Evolutionary conservation across 2,797 vertebrate species (phyloP), one percentile per base, ranked within the genome.

Genomic region (Pseudotriccus pelzelni): DNA sequence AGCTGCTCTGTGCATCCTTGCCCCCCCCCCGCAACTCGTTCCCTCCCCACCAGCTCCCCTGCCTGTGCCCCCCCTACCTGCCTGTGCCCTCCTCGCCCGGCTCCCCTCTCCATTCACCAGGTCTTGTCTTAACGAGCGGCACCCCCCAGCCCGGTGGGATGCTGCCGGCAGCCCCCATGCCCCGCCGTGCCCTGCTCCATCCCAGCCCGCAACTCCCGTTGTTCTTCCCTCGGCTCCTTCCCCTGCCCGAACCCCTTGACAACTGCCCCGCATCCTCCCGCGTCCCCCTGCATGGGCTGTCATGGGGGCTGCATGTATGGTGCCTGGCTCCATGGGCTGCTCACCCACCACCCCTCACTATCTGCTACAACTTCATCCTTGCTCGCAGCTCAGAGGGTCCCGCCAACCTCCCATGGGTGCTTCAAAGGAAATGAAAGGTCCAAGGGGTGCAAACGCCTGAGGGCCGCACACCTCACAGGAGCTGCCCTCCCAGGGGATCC

Each of bases 211-310:
- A 70, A 84, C 60, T 95, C 94, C 34, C 94, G 94, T 95, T 96
- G 95, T 95, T 96, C 94, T 94, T 84, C 64, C 82, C 79, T 23
- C 20, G 11, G 86, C 79, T 95, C 41, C 36, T 67, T 88, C 53
- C 69, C 53, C 81, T 83, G 53, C 56, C 16, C 8, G 25, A 92
- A 77, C 89, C 87, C 87, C 70, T 89, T 88, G 95, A 94, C 95
- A 89, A 89, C 89, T 94, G 84, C 91, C 94, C 95, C 9, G 21
- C 18, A 1, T 70, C 74, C 67, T 72, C 81, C 30, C 7, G 4
- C 7, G 46, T 76, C 19, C 70, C 75, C 63, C 59, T 3, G 14
- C 0, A 1, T 18, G 5, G 0, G 7, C 75, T 95, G 91, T 96
- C 94, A 94, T 1, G 2, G 81, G 84, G 46, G 50, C 58, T 14